Conservation (phyloP, 2,113 vertebrate species). For the Sarotherodon lohbergeri region DNA sequence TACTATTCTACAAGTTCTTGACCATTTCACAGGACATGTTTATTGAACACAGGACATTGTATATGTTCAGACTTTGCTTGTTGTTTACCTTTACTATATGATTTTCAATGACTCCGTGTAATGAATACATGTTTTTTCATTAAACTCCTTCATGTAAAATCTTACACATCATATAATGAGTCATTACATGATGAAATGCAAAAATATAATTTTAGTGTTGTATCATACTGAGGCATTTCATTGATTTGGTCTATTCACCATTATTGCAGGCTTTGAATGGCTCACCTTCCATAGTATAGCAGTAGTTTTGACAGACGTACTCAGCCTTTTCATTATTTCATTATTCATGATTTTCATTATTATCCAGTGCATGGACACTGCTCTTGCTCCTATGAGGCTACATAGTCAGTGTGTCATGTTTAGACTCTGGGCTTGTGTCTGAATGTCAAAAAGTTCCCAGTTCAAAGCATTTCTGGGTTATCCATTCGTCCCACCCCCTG, state of each 20-base stretch:
- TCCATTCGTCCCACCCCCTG: rapidly evolving
- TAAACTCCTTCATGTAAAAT: background rate
- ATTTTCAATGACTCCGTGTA: background rate
- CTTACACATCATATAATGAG: background rate
- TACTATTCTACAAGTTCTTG: background rate
- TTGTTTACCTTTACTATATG: background rate
- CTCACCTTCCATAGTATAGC: background rate
- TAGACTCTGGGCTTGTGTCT: background rate
- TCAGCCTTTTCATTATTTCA: background rate
- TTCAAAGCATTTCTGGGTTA: background rate
- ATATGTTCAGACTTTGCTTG: background rate
- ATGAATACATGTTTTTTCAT: background rate
- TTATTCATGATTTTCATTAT: background rate
- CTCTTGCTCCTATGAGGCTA: background rate
- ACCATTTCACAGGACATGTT: background rate
- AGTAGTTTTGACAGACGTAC: background rate
- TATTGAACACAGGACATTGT: background rate
- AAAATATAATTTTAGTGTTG: background rate
- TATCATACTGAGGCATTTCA: conserved; percentile 40
- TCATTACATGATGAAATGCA: background rate
- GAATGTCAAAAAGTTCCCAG: background rate
- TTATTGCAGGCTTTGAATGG: background rate
- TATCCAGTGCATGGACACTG: background rate
- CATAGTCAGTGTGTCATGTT: background rate
- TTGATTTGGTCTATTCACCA: conserved; percentile 12